Evolutionary conservation across 2,888 invertebrate genomes (phyloP), one percentile per base, ranked within the genome.

Genomic region (Rhagophthalmus giganteus): DNA sequence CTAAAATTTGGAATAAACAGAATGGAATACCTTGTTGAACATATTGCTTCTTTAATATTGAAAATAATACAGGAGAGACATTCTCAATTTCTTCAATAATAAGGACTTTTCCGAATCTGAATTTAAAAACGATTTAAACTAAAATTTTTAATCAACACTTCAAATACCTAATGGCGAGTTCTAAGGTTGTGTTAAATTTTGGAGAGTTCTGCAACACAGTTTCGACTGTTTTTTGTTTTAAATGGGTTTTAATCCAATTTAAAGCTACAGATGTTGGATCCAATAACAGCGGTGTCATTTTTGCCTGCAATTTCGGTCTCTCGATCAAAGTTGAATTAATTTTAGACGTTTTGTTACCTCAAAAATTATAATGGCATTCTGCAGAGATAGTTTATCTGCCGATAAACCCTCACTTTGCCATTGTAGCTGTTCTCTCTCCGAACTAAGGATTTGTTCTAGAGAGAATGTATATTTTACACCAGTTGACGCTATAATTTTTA

Each of bases 381-480:
- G 90, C 37, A 88, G 75, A 2, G 90, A 88, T 6, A 89, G 77
- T 46, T 81, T 81, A 72, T 92, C 91, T 0, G 86, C 82, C 0
- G 93, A 87, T 3, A 95, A 76, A 0, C 94, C 93, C 67, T 92
- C 88, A 0, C 86, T 82, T 68, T 89, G 87, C 94, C 94, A 95
- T 58, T 86, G 84, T 35, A 94, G 73, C 64, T 88, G 85, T 62
- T 91, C 90, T 52, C 86, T 79, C 73, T 91, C 90, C 0, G 81
- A 79, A 32, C 81, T 79, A 41, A 86, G 71, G 64, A 85, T 84
- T 32, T 73, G 73, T 37, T 79, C 73, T 32, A 86, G 68, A 58
- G 79, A 77, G 68, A 84, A 84, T 1, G 70, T 65, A 5, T 53
- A 9, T 10, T 15, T 16, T 1, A 64, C 20, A 2, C 42, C 28